Base-by-base conservation (phyloP, 2,888 invertebrate genomes). In the Chloroclystis v-ata region DNA sequence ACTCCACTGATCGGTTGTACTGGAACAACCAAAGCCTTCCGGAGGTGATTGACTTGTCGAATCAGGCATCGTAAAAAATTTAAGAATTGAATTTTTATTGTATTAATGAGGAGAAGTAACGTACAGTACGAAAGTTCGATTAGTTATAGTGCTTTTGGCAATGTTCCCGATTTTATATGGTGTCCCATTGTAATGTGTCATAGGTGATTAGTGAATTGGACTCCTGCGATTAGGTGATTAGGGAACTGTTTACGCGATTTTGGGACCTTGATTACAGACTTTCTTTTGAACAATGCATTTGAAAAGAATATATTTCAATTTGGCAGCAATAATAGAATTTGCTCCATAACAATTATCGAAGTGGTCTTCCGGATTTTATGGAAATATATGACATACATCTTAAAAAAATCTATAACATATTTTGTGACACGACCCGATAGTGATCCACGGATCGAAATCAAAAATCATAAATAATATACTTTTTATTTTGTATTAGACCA, bases 91-190 rank as follows among this genome's bases (percentile, higher is more conserved):
- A 4, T 0, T 10, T 20, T 10, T 8, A 4, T 20, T 33, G 7
- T 6, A 7, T 8, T 26, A 8, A 3, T 26, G 2, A 7, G 32
- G 10, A 25, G 13, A 43, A 41, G 60, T 56, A 63, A 57, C 62
- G 65, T 56, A 51, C 67, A 56, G 63, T 43, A 49, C 45, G 67
- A 76, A 68, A 67, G 67, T 54, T 61, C 48, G 55, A 63, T 39
- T 50, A 56, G 56, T 57, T 66, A 64, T 76, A 61, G 67, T 59
- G 53, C 49, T 54, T 60, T 60, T 38, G 54, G 52, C 57, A 53
- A 52, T 43, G 40, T 62, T 62, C 61, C 54, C 48, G 51, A 52
- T 65, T 78, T 74, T 78, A 79, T 79, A 78, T 61, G 59, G 52
- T 59, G 61, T 53, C 50, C 61, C 52, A 52, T 55, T 54, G 54